Evolutionary conservation across 2,113 vertebrate species (phyloP), one percentile per base, ranked within the genome.

Genomic region (Varanus komodoensis): DNA sequence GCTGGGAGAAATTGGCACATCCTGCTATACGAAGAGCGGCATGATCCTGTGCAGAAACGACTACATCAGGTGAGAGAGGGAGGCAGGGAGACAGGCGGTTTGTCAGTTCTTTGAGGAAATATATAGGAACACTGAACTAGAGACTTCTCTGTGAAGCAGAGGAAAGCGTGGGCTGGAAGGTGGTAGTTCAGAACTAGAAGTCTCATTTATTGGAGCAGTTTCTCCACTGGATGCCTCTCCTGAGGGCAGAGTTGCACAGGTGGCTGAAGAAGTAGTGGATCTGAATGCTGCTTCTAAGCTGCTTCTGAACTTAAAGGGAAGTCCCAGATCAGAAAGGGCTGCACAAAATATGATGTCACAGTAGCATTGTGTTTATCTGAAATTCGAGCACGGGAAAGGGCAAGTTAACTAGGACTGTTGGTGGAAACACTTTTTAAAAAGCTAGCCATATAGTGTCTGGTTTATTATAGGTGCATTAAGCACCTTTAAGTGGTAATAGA

Each of bases 41-140:
- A 99, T 99, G 99, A 99, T 99, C 95, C 98, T 99, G 92, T 99
- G 99, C 96, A 98, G 99, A 97, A 99, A 99, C 92, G 99, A 99
- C 98, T 99, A 99, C 96, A 99, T 99, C 98, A 99, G 99, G 99
- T 99, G 96, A 98, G 97, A 52, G 91, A 92, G 89, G 89, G 92
- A 78, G 38, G 81, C 57, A 52, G 34, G 52, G 48, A 81, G 19
- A 27, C 25, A 50, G 86, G 57, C 15, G 50, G 25, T 15, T 50
- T 34, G 67, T 27, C 9, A 2, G 15, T 23, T 50, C 21, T 6
- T 80, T 87, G 89, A 23, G 82, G 94, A 92, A 44, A 92, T 83
- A 93, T 92, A 87, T 89, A 3, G 74, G 17, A 5, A n/a, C 23
- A n/a, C n/a, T 11, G 3, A 32, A 78, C 38, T 87, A 3, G n/a